Evolutionary conservation across 2,888 invertebrate species (phyloP), one percentile per base, ranked within the genome.

Genomic region (Sarcophaga subvicina): DNA sequence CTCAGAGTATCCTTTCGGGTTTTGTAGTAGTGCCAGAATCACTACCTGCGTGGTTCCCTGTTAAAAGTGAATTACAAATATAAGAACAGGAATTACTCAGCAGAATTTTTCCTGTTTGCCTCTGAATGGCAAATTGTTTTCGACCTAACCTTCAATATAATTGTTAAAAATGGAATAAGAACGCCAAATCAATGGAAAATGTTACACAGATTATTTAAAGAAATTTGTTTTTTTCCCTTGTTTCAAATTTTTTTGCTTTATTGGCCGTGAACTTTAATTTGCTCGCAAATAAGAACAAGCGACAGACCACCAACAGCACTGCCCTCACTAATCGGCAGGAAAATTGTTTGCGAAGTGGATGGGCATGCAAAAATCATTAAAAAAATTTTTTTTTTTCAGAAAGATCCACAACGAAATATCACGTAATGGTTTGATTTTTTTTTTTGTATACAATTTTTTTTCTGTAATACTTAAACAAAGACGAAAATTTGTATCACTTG

Each of bases 261-360:
- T 60, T 83, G 86, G 59, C 86, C 86, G 27, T 86, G 86, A 86
- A 86, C 86, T 83, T 77, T 82, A 82, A 67, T 76, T 71, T 49
- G 79, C 63, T 62, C 49, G 37, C 25, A 17, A 54, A 25, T 25
- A 73, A n/a, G 20, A 22, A 69, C 17, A 8, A 49, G 12, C 67
- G 63, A 71, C 27, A 69, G 37, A 79, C 47, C 22, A 60, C 6
- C 25, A 25, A 59, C 54, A 17, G n/a, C 20, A 80, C 22, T 20
- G 60, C 45, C 37, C 37, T 8, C 37, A 10, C 37, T 37, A 37
- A 37, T 37, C 37, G 10, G 2, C 8, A 10, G 37, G 37, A 2
- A 37, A 37, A 37, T 37, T 10, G 8, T 37, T 37, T 37, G 2
- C 1, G 37, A 2, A 2, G 37, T 10, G 2, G 37, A 2, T 37